These are phyloP conservation scores for Xestia rhomboidea DNA, from an alignment of 2,888 invertebrate genomes.

Conservation along the genomic window DNA sequence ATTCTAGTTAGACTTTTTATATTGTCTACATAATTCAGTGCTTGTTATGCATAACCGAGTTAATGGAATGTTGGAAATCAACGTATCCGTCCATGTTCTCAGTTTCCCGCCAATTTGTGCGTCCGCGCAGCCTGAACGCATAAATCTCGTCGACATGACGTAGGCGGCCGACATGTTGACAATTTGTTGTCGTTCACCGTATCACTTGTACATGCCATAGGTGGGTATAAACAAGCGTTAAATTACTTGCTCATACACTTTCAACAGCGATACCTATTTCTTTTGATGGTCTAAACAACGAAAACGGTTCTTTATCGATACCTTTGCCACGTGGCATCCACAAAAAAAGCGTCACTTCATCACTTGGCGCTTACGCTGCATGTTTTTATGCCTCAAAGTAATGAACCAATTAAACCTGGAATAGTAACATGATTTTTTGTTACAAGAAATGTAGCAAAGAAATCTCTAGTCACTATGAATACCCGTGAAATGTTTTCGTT, in stretches of 20 bases:
- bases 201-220: conserved; percentile 62
- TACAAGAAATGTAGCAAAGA: conserved; percentile 19
- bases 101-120: conserved; percentile 88
- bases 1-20: conserved; percentile 71
- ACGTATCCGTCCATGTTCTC: conserved; percentile 78
- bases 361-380: conserved; percentile 48
- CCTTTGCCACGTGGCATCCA: conserved; percentile 22
- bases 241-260: conserved; percentile 59
- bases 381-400: conserved; percentile 54
- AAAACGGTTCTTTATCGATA: conserved; percentile 33
- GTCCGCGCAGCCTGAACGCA: conserved; percentile 82
- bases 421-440: conserved; percentile 53
- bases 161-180: conserved; percentile 89
- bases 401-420: conserved; percentile 57
- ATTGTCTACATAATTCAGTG: conserved; percentile 71
- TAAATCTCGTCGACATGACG: conserved; percentile 87
- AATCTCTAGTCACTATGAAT: conserved; percentile 43
- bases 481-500: conserved; percentile 56
- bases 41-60: conserved; percentile 80
- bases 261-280: conserved; percentile 45
- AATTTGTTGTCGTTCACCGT: conserved; percentile 80
- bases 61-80: conserved; percentile 78
- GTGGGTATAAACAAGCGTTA: conserved; percentile 61
- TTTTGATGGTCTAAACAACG: conserved; percentile 24
- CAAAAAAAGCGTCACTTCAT: conserved; percentile 56